Percentiles rank a stretch among this genome's conserved stretches.
Conservation (phyloP, 1,140 invertebrate genomes). For the Achroia grisella region DNA sequence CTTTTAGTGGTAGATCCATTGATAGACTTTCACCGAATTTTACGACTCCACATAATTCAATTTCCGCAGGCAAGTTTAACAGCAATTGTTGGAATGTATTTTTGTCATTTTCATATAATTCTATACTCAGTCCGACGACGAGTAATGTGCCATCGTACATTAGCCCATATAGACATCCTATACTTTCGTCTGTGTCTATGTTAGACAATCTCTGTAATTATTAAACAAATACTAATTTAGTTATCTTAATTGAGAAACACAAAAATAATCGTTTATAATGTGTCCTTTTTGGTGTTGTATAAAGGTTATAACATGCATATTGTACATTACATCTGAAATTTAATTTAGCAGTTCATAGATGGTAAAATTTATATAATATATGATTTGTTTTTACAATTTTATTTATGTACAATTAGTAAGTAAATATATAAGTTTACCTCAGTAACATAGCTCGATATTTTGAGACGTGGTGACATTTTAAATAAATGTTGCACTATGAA, state of each 20-base stretch:
- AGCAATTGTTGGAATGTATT: slow-evolving; percentile 75
- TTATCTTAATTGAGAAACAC: too few relatives aligned
- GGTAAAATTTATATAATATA: too few relatives aligned
- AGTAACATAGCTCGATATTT: slow-evolving; percentile 72
- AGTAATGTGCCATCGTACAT: slow-evolving; percentile 81
- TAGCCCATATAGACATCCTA: slow-evolving; percentile 82
- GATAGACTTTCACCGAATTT: slow-evolving; percentile 75
- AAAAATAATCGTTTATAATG: too few relatives aligned
- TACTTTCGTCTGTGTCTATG: slow-evolving; percentile 71
- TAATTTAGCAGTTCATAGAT: too few relatives aligned
- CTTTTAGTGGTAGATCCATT: slow-evolving; percentile 73
- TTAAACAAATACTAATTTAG: slow-evolving; percentile 3
- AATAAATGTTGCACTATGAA: slow-evolving; percentile 38
- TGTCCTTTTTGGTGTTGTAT: slow-evolving; percentile 19
- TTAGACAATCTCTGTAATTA: slow-evolving; percentile 49
- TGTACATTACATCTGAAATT: slow-evolving; percentile 8
- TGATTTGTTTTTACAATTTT: too few relatives aligned
- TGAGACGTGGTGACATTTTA: slow-evolving; percentile 75
- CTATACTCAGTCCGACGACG: slow-evolving; percentile 78
- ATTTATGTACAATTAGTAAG: too few relatives aligned
- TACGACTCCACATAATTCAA: slow-evolving; percentile 83
- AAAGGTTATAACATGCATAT: slow-evolving; percentile 7
- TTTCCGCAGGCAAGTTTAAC: slow-evolving; percentile 80
- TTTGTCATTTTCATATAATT: slow-evolving; percentile 74
- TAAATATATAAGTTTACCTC: slow-evolving; percentile 51